Conservation (phyloP, 2,888 invertebrate species). For the Ormyrus nitidulus region DNA sequence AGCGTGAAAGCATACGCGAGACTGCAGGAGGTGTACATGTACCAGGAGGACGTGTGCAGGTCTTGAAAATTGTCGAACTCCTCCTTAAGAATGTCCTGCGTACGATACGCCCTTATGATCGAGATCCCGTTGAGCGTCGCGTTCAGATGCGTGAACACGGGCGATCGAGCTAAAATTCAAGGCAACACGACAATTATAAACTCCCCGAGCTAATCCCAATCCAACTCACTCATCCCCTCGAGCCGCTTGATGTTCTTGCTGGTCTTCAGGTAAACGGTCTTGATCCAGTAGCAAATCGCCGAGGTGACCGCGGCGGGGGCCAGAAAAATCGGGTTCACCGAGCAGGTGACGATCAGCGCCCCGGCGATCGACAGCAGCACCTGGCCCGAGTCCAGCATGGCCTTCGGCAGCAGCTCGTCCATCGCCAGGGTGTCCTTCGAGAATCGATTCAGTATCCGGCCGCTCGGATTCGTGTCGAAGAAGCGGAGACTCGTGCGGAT, state of each 20-base stretch:
- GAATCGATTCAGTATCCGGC: constrained; percentile 88
- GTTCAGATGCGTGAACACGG: constrained; percentile 87
- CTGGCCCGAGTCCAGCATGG: constrained; percentile 79
- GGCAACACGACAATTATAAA: neutral
- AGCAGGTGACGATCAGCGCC: constrained; percentile 80
- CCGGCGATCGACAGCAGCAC: constrained; percentile 76
- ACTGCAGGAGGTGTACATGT: constrained; percentile 75
- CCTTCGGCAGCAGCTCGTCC: constrained; percentile 84
- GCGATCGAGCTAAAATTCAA: constrained; percentile 82
- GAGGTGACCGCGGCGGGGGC: constrained; percentile 79
- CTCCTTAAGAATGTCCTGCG: constrained; percentile 80
- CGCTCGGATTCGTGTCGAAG: constrained; percentile 90
- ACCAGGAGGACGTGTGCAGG: constrained; percentile 74
- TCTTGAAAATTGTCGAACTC: constrained; percentile 81
- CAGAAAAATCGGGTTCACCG: constrained; percentile 80
- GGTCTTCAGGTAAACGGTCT: constrained; percentile 81
- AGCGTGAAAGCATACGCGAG: constrained; percentile 77
- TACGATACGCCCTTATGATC: constrained; percentile 84
- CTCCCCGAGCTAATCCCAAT: too few relatives aligned
- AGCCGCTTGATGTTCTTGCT: constrained; percentile 84
- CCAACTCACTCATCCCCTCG: constrained; percentile 79
- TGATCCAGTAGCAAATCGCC: constrained; percentile 78
- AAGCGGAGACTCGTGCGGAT: constrained; percentile 81
- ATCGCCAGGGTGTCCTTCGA: constrained; percentile 89
- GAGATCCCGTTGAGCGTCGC: constrained; percentile 85